Conservation (phyloP, 2,888 invertebrate genomes). For the Hirtodrosophila duncani region DNA sequence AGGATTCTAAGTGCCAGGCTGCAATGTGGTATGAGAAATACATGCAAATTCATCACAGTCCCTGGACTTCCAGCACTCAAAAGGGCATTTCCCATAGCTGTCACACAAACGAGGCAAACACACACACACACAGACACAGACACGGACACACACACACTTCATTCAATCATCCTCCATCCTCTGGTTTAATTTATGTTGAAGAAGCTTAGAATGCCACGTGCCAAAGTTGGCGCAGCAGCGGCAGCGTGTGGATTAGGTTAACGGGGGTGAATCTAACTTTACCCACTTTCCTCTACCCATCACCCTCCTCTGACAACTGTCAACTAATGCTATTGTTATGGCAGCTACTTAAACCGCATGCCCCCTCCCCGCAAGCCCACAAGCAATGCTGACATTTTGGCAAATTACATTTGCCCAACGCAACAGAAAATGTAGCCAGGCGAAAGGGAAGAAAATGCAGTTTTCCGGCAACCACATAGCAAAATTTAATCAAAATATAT, state of each 20-base stretch:
- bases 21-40: not conserved
- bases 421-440: not conserved
- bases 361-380: too few relatives aligned
- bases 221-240: too few relatives aligned
- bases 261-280: too few relatives aligned
- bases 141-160: too few relatives aligned
- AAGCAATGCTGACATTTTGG: constrained; percentile 38
- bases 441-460: constrained; percentile 32
- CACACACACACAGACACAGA: constrained; percentile 8
- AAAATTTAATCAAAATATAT: constrained; percentile 55
- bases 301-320: constrained; percentile 53
- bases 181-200: constrained; percentile 16
- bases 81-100: constrained; percentile 60
- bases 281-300: too few relatives aligned
- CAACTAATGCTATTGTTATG: constrained; percentile 55
- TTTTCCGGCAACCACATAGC: constrained; percentile 31
- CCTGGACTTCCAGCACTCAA: constrained; percentile 38
- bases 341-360: constrained; percentile 38
- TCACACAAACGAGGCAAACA: constrained; percentile 60
- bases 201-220: too few relatives aligned
- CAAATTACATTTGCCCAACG: constrained; percentile 23
- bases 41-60: constrained; percentile 55
- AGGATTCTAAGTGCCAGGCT: not conserved
- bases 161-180: too few relatives aligned
- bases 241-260: too few relatives aligned